Percentiles rank a stretch among this genome's conserved stretches.
phyloP scores from a whole-genome alignment of 1,140 invertebrate genomes.

The Dreissena polymorpha region DNA sequence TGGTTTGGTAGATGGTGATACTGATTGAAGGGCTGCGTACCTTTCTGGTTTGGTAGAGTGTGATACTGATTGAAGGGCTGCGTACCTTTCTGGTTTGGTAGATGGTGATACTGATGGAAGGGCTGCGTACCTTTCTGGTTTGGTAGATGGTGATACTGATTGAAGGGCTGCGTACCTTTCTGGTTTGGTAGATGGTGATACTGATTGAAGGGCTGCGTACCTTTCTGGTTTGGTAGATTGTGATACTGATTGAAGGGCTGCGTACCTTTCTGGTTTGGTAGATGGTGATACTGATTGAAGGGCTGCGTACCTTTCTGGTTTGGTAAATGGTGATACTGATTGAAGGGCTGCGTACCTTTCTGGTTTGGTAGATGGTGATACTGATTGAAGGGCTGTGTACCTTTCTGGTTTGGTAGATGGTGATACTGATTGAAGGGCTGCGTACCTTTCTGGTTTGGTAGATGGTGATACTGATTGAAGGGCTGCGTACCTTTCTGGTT shows the following conservation, averaged over 20 bases:
- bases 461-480: constrained; percentile 80
- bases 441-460: constrained; percentile 80
- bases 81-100: constrained; percentile 80
- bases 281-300: constrained; percentile 80
- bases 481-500: too few species aligned
- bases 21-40: constrained; percentile 81
- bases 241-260: too few species aligned
- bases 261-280: constrained; percentile 80
- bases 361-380: constrained; percentile 80
- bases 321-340: too few species aligned
- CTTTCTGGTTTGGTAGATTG: too few species aligned
- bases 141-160: too few species aligned
- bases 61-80: too few species aligned
- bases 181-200: constrained; percentile 80
- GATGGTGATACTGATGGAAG: constrained; percentile 80
- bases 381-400: constrained; percentile 81
- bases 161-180: constrained; percentile 78
- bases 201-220: constrained; percentile 81
- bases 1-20: constrained; percentile 80
- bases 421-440: too few species aligned
- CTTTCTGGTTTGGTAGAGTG: too few species aligned
- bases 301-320: too few species aligned
- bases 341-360: constrained; percentile 78
- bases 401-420: too few species aligned
- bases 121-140: too few species aligned